phyloP scores from a whole-genome alignment of 2,888 invertebrate species.

The Cinara cedri region DNA sequence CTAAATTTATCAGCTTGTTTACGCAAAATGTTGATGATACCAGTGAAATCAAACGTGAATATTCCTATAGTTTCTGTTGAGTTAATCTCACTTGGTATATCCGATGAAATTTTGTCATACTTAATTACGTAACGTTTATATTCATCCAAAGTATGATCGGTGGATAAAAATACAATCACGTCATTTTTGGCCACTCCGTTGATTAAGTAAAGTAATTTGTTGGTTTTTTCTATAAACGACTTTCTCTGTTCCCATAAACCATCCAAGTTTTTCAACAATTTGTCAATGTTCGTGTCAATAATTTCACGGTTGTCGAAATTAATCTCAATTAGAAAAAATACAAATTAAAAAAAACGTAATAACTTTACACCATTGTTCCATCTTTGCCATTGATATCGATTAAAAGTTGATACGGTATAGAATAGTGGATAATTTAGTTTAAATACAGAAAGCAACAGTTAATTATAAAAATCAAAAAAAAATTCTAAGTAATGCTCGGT shows the following conservation, averaged over 20 bases:
- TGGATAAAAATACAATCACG: conserved; percentile 73
- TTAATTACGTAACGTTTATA: conserved; percentile 63
- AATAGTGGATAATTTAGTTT: background rate
- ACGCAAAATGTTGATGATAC: conserved; percentile 69
- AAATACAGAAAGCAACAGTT: background rate
- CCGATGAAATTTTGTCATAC: conserved; percentile 65
- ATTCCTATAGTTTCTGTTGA: conserved; percentile 79
- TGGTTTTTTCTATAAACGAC: conserved; percentile 71
- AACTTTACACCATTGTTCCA: no score
- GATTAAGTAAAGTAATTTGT: conserved; percentile 77
- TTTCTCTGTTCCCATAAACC: conserved; percentile 28
- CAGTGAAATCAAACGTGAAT: conserved; percentile 82
- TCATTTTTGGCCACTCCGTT: conserved; percentile 73
- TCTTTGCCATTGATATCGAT: no score
- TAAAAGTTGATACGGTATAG: no score
- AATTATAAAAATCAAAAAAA: no score
- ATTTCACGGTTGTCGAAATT: background rate
- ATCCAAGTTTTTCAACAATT: conserved; percentile 12
- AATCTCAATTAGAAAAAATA: background rate
- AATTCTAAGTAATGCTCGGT: no score
- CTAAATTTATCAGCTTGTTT: conserved; percentile 3
- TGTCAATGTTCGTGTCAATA: background rate
- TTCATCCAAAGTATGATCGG: conserved; percentile 69
- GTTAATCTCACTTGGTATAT: conserved; percentile 66
- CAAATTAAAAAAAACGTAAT: no score